Evolutionary conservation across 2,888 invertebrate genomes (phyloP).

Genomic region (Oasisia sp.): DNA sequence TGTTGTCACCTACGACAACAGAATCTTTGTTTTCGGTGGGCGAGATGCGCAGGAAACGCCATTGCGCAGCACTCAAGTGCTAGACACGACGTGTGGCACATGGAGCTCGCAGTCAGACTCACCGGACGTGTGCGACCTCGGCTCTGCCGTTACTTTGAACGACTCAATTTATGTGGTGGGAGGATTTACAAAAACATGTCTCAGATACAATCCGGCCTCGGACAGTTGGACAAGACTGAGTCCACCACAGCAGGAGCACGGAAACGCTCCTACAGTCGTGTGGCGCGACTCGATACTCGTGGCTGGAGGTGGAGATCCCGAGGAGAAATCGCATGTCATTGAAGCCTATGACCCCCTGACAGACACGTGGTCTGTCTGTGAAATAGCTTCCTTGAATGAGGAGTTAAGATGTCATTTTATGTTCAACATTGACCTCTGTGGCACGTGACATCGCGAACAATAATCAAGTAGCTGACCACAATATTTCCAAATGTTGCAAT

Average conservation of each 20-base stretch:
- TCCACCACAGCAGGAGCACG: conserved; percentile 33
- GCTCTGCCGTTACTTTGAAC: conserved; percentile 32
- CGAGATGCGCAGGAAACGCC: conserved; percentile 31
- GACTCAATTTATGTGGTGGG: conserved; percentile 36
- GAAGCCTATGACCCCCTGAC: conserved; percentile 34
- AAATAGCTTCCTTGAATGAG: too few relatives aligned
- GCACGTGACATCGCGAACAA: too few relatives aligned
- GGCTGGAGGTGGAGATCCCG: conserved; percentile 29
- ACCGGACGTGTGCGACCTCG: conserved; percentile 35
- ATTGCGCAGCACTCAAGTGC: conserved; percentile 25
- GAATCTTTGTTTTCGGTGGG: conserved; percentile 37
- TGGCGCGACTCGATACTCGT: too few relatives aligned
- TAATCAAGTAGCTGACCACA: too few relatives aligned
- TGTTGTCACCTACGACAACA: conserved; percentile 27
- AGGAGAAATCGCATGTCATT: conserved; percentile 17
- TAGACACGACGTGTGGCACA: conserved; percentile 34
- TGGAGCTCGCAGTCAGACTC: conserved; percentile 31
- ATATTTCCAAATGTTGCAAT: too few relatives aligned
- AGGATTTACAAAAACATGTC: conserved; percentile 33
- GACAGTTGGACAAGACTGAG: conserved; percentile 34
- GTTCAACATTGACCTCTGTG: too few relatives aligned
- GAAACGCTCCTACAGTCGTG: conserved; percentile 36
- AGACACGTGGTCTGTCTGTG: conserved; percentile 38
- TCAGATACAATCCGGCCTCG: conserved; percentile 30
- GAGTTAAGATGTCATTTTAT: too few relatives aligned